Conservation (phyloP, 2,888 invertebrate genomes). For the Anodontia alba region DNA sequence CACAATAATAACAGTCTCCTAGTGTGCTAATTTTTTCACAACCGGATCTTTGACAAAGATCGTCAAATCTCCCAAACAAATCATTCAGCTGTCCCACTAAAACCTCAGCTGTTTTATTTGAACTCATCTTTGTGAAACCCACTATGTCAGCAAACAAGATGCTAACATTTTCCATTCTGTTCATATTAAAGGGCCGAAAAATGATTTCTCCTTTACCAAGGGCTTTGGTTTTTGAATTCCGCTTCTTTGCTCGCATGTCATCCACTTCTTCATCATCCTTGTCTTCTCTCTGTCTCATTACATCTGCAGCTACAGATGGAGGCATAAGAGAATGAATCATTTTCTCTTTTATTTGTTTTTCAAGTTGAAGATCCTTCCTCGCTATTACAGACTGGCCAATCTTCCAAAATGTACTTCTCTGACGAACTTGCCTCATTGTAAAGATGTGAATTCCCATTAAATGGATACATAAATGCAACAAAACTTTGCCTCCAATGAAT, state of each 20-base stretch:
- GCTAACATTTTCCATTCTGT: constrained; percentile 97
- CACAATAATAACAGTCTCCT: constrained; percentile 96
- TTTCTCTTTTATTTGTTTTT: constrained; percentile 97
- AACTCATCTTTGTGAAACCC: constrained; percentile 98
- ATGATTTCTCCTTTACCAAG: constrained; percentile 84
- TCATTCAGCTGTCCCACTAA: constrained; percentile 97
- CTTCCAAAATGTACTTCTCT: constrained; percentile 98
- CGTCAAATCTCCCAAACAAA: constrained; percentile 97
- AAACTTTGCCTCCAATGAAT: constrained; percentile 86
- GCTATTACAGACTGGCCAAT: constrained; percentile 96
- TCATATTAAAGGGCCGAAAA: constrained; percentile 98
- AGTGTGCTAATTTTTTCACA: constrained; percentile 99
- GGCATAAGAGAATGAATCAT: constrained; percentile 98
- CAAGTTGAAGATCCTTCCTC: constrained; percentile 94
- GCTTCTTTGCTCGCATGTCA: constrained; percentile 64
- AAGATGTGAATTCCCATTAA: constrained; percentile 96
- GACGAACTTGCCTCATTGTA: constrained; percentile 93
- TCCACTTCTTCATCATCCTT: constrained; percentile 74
- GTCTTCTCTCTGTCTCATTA: constrained; percentile 79
- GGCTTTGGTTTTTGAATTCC: constrained; percentile 70
- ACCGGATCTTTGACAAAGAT: constrained; percentile 93
- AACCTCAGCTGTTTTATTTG: constrained; percentile 98
- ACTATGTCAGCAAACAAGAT: constrained; percentile 99
- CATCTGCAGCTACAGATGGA: constrained; percentile 91
- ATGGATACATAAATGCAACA: constrained; percentile 95